A percentile compares a stretch with the other conserved stretches of the same genome.
Evolutionary conservation across 2,888 invertebrate species (phyloP).

Genomic region (Geophilus truncorum): DNA sequence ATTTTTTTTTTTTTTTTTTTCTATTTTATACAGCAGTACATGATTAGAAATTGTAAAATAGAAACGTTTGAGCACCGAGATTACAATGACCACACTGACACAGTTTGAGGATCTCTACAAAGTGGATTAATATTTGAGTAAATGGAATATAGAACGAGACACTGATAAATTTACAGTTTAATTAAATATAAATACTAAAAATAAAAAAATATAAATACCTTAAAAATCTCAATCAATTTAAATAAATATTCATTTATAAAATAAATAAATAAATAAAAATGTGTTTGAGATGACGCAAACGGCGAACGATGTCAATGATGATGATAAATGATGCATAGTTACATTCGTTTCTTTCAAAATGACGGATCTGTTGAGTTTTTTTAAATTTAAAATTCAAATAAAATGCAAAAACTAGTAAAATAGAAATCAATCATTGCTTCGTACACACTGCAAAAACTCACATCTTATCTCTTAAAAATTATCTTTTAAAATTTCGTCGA

Average conservation of each 20-base stretch:
- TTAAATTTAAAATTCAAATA: neutral
- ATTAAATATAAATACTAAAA: neutral
- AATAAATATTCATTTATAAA: neutral
- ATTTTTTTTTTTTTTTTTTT: neutral
- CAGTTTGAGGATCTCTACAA: neutral
- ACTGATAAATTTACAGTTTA: neutral
- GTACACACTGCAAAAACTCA: too few species aligned
- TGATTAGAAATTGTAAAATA: constrained; percentile 3
- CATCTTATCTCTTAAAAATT: too few species aligned
- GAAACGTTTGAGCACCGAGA: constrained; percentile 20
- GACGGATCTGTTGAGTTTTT: neutral
- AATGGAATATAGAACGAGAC: neutral
- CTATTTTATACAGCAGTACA: neutral
- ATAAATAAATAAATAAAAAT: neutral
- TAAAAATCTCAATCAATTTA: neutral
- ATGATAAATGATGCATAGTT: neutral
- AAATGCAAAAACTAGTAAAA: too few species aligned
- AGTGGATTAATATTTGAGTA: neutral
- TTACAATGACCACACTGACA: neutral
- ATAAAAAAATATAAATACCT: neutral
- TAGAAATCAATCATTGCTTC: too few species aligned
- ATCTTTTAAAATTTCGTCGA: neutral
- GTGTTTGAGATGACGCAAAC: neutral
- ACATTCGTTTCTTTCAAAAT: neutral
- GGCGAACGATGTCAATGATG: neutral